Percentiles rank a stretch among this genome's conserved stretches.
phyloP scores from a whole-genome alignment of 2,113 vertebrate species.

The Limnothrissa miodon region DNA sequence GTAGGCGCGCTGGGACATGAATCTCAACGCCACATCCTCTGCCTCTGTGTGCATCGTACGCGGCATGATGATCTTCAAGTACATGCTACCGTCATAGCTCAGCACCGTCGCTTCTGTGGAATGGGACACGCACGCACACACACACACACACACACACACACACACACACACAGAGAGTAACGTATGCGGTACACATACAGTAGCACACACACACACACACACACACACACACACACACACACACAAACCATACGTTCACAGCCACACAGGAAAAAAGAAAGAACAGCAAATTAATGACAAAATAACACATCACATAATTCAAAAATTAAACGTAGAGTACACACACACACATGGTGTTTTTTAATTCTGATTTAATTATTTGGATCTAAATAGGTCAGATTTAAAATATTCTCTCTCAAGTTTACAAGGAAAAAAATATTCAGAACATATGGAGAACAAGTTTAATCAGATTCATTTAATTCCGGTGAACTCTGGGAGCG shows the following conservation, averaged over 20 bases:
- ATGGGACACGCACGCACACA: background rate
- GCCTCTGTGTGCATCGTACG: conserved; percentile 88
- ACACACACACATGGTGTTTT: too few species aligned
- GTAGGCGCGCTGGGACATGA: conserved; percentile 93
- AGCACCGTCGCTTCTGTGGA: conserved; percentile 86
- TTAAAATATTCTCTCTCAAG: too few species aligned
- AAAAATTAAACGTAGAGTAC: too few species aligned
- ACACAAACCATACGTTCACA: background rate
- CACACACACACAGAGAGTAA: background rate
- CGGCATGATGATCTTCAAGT: conserved; percentile 90
- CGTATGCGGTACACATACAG: background rate
- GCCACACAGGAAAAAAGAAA: too few species aligned
- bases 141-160: background rate
- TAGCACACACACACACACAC: background rate
- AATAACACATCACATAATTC: too few species aligned
- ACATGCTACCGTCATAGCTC: conserved; percentile 95
- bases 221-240: background rate
- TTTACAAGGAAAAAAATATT: too few species aligned
- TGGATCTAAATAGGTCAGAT: too few species aligned
- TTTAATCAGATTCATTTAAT: too few species aligned
- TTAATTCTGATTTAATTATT: too few species aligned
- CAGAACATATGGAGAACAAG: too few species aligned
- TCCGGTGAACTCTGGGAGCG: too few species aligned
- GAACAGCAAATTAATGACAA: too few species aligned
- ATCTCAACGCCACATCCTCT: conserved; percentile 86